Evolutionary conservation across 2,113 vertebrate species (phyloP).

Genomic region (Dendropsophus ebraccatus): DNA sequence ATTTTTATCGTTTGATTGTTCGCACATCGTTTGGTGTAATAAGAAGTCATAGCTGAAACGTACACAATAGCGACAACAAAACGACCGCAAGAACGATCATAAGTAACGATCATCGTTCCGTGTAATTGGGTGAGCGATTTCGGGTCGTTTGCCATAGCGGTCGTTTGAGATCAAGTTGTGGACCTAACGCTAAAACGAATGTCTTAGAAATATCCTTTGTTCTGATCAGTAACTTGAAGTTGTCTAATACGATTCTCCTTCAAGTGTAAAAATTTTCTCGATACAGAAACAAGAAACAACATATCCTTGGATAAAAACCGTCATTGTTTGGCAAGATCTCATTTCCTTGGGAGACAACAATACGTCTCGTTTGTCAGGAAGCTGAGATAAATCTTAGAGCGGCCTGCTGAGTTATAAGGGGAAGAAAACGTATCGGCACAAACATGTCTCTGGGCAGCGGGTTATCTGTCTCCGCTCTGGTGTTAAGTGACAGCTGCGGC

Average conservation of each 20-base stretch:
- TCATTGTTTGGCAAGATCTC: constrained; percentile 17
- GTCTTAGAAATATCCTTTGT: neutral
- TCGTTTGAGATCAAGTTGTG: too few relatives aligned
- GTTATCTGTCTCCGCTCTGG: neutral
- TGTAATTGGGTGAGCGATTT: too few relatives aligned
- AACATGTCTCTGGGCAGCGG: neutral
- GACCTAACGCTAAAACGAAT: too few relatives aligned
- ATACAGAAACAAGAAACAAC: constrained; percentile 14
- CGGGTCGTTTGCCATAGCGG: too few relatives aligned
- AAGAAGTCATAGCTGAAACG: too few relatives aligned
- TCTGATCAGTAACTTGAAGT: neutral
- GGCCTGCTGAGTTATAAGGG: constrained; percentile 19
- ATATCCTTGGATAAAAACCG: neutral
- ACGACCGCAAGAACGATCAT: too few relatives aligned
- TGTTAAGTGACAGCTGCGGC: neutral
- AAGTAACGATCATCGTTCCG: too few relatives aligned
- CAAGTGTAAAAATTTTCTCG: neutral
- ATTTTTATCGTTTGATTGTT: too few relatives aligned
- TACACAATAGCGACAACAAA: too few relatives aligned
- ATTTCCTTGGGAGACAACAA: constrained; percentile 55
- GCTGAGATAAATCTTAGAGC: constrained; percentile 1
- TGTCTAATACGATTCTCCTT: neutral
- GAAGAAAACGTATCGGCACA: neutral
- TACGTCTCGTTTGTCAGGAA: constrained; percentile 49
- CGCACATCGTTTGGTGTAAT: too few relatives aligned